Base-by-base conservation (phyloP, 2,888 invertebrate genomes). In the Pachycephus smyrnensis region DNA sequence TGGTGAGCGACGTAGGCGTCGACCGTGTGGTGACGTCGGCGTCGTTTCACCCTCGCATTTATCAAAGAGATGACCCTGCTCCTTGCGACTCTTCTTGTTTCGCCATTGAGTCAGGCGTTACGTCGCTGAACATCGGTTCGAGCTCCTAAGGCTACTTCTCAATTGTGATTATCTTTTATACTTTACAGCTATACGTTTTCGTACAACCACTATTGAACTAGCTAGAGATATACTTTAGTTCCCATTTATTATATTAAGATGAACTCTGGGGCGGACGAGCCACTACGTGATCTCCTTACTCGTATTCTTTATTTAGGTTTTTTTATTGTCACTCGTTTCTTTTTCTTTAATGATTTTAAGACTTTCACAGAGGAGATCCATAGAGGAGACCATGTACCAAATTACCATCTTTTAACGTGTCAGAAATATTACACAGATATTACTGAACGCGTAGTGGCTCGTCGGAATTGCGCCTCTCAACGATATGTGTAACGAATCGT, bases 371-470 rank as follows among this genome's bases (percentile, higher is more conserved):
- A 71, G 33, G 33, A 33, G 33, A 33, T 33, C 33, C 3, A 3
- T 33, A 33, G 68, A 15, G 69, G 3, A 69, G 32, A 32, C 9
- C 12, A 69, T 30, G 11, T 31, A 71, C 12, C 12, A 71, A 71
- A 71, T 30, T 31, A 6, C 4, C 6, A 71, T 69, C 1, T 30
- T 9, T 69, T 30, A 3, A 71, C 12, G 31, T 31, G 3, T 30
- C 31, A 33, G 76, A 73, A 82, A 76, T 71, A 75, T 73, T 81
- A n/a, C 76, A 40, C 79, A 80, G 23, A 15, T 32, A n/a, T 12
- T 12, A 11, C 30, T 4, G 12, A 31, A 32, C 23, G 33, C n/a
- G 30, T 31, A 23, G 68, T 31, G 55, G 33, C 36, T 73, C 32
- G 69, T 76, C 23, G 0, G 23, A 71, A 11, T 35, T 75, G 32